A percentile compares a stretch with the other conserved stretches of the same genome.
phyloP scores from a whole-genome alignment of 35 echinoderm and acorn worm genomes.

The Ophioderma brevispina region DNA sequence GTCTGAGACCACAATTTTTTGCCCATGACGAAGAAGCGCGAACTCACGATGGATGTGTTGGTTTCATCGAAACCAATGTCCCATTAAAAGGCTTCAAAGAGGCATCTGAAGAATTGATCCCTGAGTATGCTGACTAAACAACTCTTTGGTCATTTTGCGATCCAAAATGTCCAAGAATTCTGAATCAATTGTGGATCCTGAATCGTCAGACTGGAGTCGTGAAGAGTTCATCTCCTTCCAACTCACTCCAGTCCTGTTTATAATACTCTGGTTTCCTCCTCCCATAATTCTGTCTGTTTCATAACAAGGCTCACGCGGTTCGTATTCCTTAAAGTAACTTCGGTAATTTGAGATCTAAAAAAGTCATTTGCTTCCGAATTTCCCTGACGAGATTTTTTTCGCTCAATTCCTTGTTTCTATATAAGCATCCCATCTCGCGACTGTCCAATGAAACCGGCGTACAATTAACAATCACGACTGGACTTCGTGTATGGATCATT shows the following conservation, averaged over 20 bases:
- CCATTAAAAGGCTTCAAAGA: conserved; percentile 25
- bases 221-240: conserved; percentile 27
- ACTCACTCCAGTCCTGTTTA: conserved; percentile 6
- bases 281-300: conserved; percentile 48
- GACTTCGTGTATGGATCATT: conserved; percentile 23
- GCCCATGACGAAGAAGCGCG: conserved; percentile 52
- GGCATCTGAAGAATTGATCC: conserved; percentile 44
- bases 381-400: conserved; percentile 53
- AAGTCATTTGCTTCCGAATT: conserved; percentile 32
- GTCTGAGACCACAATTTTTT: conserved; percentile 33
- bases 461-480: conserved; percentile 19
- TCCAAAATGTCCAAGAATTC: background rate
- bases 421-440: conserved; percentile 54
- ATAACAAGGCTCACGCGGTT: conserved; percentile 68
- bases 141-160: background rate
- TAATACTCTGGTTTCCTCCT: conserved; percentile 39
- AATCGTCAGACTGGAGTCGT: conserved; percentile 26
- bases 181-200: conserved; percentile 56
- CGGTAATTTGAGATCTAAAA: conserved; percentile 31
- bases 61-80: conserved; percentile 64
- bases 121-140: conserved; percentile 38
- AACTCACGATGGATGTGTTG: conserved; percentile 35
- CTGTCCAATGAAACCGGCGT: conserved; percentile 20
- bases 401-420: conserved; percentile 39
- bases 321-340: conserved; percentile 59